Conservation (phyloP, 2,113 vertebrate species). For the Scolopax mira region DNA sequence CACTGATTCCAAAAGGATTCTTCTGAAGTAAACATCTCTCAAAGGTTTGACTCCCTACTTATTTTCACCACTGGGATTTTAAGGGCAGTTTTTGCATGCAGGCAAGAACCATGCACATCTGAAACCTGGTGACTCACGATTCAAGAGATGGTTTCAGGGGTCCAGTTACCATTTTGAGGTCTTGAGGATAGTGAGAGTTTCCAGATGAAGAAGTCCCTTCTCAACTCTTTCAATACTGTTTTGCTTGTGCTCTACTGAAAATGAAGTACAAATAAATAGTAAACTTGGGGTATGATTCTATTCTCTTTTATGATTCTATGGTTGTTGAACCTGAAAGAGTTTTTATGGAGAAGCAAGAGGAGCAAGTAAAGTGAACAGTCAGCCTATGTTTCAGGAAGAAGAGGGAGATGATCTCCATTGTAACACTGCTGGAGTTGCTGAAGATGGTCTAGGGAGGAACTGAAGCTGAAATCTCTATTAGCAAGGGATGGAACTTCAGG, state of each 20-base stretch:
- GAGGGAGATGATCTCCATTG: not conserved
- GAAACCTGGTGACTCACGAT: not conserved
- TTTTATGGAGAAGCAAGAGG: not conserved
- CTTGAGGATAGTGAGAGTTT: not conserved
- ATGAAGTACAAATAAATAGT: not conserved
- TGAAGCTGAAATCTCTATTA: not conserved
- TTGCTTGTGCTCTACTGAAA: not conserved
- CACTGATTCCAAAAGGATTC: not conserved
- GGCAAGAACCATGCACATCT: not conserved
- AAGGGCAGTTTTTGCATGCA: not conserved
- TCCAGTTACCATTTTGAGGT: not conserved
- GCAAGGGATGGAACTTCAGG: not conserved
- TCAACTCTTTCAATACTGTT: not conserved
- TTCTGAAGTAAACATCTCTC: not conserved
- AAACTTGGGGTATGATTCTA: not conserved
- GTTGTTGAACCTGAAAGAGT: not conserved
- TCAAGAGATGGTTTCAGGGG: not conserved
- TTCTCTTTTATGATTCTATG: no score
- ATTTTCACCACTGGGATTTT: not conserved
- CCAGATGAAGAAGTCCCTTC: not conserved
- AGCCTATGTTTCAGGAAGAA: not conserved
- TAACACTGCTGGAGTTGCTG: not conserved
- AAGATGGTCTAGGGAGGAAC: not conserved
- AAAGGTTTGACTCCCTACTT: not conserved
- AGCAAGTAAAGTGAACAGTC: not conserved